Conservation (phyloP, 2,113 vertebrate genomes). For the Pomatostomus ruficeps region DNA sequence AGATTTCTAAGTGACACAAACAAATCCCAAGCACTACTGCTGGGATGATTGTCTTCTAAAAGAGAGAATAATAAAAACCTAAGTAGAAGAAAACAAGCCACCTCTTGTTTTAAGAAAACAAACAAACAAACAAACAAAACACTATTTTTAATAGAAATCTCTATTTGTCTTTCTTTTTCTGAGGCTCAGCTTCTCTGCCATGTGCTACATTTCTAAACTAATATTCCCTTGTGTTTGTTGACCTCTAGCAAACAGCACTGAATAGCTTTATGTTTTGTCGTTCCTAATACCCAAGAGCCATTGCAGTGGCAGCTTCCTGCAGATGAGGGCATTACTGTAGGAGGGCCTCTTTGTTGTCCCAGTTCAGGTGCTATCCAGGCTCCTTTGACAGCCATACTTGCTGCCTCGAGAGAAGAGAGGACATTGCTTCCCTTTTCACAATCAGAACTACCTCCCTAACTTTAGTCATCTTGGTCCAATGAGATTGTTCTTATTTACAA, state of each 20-base stretch:
- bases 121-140: fast-evolving
- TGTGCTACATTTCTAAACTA: neutral
- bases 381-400: neutral
- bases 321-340: neutral
- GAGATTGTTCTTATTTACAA: neutral
- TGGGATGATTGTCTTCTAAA: neutral
- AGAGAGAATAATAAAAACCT: neutral
- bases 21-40: neutral
- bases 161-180: neutral
- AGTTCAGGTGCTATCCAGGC: neutral
- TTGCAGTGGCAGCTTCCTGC: neutral
- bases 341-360: neutral
- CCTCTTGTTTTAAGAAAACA: neutral
- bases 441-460: neutral
- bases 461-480: neutral
- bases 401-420: neutral
- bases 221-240: neutral
- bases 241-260: neutral
- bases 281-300: neutral
- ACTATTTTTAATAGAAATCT: neutral
- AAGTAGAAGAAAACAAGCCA: neutral
- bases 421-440: neutral
- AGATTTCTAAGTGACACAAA: neutral
- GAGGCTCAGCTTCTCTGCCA: neutral
- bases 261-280: neutral